Conservation (phyloP, 1,140 invertebrate species). For the Habropoda laboriosa region DNA sequence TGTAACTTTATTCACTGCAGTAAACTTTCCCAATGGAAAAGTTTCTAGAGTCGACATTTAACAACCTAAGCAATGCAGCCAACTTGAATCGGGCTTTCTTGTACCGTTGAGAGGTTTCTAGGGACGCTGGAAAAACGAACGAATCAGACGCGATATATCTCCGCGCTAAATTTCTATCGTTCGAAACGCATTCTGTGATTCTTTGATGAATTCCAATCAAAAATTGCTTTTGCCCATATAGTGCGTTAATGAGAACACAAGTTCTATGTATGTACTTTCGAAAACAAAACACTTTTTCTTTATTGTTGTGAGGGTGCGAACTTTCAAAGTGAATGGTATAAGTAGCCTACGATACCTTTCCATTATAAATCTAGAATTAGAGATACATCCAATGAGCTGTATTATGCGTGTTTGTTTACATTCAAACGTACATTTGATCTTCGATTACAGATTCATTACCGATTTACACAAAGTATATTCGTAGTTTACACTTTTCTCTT, state of each 20-base stretch:
- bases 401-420: slow-evolving; percentile 47
- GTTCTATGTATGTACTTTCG: background rate
- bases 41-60: no score
- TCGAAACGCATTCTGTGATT: background rate
- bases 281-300: slow-evolving; percentile 37
- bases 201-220: background rate
- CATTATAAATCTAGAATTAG: slow-evolving; percentile 33
- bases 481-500: background rate
- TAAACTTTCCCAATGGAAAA: no score
- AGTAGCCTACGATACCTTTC: slow-evolving; percentile 14
- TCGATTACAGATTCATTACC: slow-evolving; percentile 37
- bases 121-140: no score
- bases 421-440: slow-evolving; percentile 43
- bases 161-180: background rate
- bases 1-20: no score
- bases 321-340: slow-evolving; percentile 14
- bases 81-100: no score
- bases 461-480: slow-evolving; percentile 32
- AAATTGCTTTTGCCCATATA: background rate
- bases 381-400: slow-evolving; percentile 44
- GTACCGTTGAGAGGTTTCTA: no score
- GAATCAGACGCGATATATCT: background rate
- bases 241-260: background rate
- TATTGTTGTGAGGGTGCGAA: slow-evolving; percentile 28
- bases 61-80: no score